Base-by-base conservation (phyloP, 1,140 invertebrate genomes). In the Trypoxylus dichotomus region DNA sequence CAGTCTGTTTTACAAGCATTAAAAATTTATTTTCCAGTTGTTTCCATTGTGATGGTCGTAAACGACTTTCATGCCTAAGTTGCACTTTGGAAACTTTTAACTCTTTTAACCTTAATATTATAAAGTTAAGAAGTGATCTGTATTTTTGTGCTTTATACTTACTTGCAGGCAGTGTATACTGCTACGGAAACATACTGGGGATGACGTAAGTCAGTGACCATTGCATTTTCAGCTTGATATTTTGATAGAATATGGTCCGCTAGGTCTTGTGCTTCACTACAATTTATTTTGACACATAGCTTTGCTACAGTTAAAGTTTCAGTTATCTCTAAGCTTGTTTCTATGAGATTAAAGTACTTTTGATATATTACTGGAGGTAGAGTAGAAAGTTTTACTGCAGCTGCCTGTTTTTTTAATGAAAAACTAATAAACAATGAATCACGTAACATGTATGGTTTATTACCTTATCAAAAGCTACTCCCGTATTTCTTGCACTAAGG, bases 101-200 rank as follows among this genome's bases (percentile, higher is more conserved):
- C 42, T 85, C 84, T 10, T 84, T 82, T 24, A 86, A 54, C 43
- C 83, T 84, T 32, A 75, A 80, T 79, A 81, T 29, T 19, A 24
- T 54, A 13, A 24, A 24, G 7, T 54, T 32, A 76, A 29, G 54
- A 32, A 25, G 3, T 27, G 3, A 76, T 54, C 25, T 76, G 13
- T 54, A 76, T 25, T 54, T n/a, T n/a, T 54, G 10, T 58, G 15
- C 25, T 43, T 42, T 37, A 68, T 41, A 74, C 29, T 77, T 80
- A 82, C 79, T 85, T 86, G 76, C 86, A 87, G 37, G 86, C 86
- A 13, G 86, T 84, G 76, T 85, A 87, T 0, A 86, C 85, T 5
- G 87, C 86, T 79, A 86, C 86, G 5, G 86, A 82, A 24, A 84
- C 83, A 79, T 88, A 88, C 77, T 88, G 87, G 8, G 87, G 87